phyloP scores from a whole-genome alignment of 2,797 vertebrate species.

The Clarias platycephalus region DNA sequence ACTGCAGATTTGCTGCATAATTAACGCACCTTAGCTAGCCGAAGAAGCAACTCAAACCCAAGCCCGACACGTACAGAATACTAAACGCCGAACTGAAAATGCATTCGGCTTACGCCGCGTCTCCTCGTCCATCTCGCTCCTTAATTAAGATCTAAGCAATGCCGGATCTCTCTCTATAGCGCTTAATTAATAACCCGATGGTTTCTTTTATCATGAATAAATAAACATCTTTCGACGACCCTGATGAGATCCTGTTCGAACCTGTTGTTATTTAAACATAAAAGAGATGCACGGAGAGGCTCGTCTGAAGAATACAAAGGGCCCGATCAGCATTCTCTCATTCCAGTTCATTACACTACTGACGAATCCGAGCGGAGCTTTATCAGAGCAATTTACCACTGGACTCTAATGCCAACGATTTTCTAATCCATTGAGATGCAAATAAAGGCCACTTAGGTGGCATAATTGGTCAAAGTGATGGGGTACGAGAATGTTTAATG shows the following conservation, averaged over 20 bases:
- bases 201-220: constrained; percentile 76
- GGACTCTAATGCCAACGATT: constrained; percentile 55
- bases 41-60: not conserved
- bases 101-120: not conserved
- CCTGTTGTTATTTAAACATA: constrained; percentile 57
- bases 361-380: constrained; percentile 57
- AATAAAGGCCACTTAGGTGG: constrained; percentile 53
- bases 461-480: constrained; percentile 48
- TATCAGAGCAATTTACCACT: constrained; percentile 54
- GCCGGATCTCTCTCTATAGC: constrained; percentile 37
- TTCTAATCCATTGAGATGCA: constrained; percentile 55
- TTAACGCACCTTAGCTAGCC: too few species aligned
- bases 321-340: constrained; percentile 33
- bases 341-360: constrained; percentile 58
- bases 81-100: not conserved
- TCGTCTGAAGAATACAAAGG: constrained; percentile 6
- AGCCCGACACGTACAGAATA: not conserved
- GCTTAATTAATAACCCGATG: constrained; percentile 80
- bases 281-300: constrained; percentile 38
- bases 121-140: not conserved
- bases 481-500: constrained; percentile 43
- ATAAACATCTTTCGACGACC: constrained; percentile 75
- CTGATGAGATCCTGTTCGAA: constrained; percentile 70
- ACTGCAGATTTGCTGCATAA: not conserved
- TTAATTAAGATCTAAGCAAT: constrained; percentile 25